Conservation (phyloP, 2,113 vertebrate genomes). For the Leptobrachium leishanense region DNA sequence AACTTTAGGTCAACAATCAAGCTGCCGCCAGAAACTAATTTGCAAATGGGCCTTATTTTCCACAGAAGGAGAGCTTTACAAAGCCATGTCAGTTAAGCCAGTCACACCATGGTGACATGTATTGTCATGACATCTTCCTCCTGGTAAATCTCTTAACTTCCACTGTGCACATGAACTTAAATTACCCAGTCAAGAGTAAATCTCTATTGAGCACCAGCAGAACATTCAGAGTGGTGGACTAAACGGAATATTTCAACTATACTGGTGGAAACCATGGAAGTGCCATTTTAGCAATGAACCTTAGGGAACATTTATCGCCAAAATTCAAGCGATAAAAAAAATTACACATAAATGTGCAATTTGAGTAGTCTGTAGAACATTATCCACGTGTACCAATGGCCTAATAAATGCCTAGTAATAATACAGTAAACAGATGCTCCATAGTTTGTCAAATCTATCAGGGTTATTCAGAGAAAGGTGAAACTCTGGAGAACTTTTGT, state of each 20-base stretch:
- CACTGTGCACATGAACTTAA: slow-evolving; percentile 69
- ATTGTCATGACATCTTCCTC: slow-evolving; percentile 71
- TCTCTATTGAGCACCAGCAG: slow-evolving; percentile 62
- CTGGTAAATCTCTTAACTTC: slow-evolving; percentile 70
- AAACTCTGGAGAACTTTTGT: no score
- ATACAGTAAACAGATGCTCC: no score
- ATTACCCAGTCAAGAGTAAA: slow-evolving; percentile 72
- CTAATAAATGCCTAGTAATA: no score
- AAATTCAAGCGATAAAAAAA: background rate
- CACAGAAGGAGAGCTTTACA: slow-evolving; percentile 76
- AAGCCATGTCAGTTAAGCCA: slow-evolving; percentile 69
- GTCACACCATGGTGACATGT: slow-evolving; percentile 69
- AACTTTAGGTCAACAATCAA: slow-evolving; percentile 80
- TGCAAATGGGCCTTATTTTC: slow-evolving; percentile 76
- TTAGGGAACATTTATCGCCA: slow-evolving; percentile 13
- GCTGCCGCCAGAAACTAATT: slow-evolving; percentile 78
- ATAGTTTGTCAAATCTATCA: no score
- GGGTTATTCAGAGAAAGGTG: no score
- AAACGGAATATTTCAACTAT: slow-evolving; percentile 67
- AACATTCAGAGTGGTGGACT: slow-evolving; percentile 57
- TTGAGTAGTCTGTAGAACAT: no score
- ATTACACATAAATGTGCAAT: no score
- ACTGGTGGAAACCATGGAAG: slow-evolving; percentile 49
- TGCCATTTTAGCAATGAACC: slow-evolving; percentile 42
- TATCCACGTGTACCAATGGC: no score